Evolutionary conservation across 2,113 vertebrate species (phyloP).

Genomic region (Coryphaenoides rupestris): DNA sequence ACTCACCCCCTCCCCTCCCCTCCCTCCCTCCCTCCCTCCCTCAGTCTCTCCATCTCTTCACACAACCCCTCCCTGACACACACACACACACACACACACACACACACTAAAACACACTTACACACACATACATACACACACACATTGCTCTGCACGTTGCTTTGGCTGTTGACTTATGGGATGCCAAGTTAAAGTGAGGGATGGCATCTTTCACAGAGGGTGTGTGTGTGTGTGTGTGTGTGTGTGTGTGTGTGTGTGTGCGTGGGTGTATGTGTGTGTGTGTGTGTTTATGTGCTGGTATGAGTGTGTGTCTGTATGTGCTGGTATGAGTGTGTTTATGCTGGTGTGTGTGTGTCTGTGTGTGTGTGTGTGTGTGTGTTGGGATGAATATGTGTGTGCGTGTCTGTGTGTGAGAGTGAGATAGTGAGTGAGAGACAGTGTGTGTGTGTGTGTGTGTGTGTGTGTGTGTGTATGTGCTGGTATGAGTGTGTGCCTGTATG

Average conservation of each 20-base stretch:
- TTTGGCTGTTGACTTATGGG: constrained; percentile 60
- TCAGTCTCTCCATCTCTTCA: constrained; percentile 14
- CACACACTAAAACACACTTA: no score
- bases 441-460: constrained; percentile 4
- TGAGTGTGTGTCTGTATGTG: constrained; percentile 16
- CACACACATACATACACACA: not conserved
- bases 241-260: constrained; percentile 2
- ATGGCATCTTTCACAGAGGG: constrained; percentile 41
- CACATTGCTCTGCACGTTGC: constrained; percentile 18
- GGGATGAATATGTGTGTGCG: constrained; percentile 13
- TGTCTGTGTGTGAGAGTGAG: constrained; percentile 15
- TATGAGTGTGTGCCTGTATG: constrained; percentile 13
- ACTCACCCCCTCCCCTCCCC: constrained; percentile 37
- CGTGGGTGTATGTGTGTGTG: not conserved
- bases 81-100: no score
- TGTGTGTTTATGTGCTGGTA: constrained; percentile 4
- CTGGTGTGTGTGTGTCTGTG: constrained; percentile 8
- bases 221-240: constrained; percentile 16
- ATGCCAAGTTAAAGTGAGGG: constrained; percentile 53
- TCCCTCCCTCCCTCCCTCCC: constrained; percentile 17
- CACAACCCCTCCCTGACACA: constrained; percentile 5
- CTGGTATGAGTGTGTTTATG: constrained; percentile 10
- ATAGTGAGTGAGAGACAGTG: not conserved
- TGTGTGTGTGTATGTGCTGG: constrained; percentile 7
- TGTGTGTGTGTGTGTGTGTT: constrained; percentile 6